Evolutionary conservation across 2,113 vertebrate genomes (phyloP), one percentile per base, ranked within the genome.

Genomic region (Aptenodytes patagonicus): DNA sequence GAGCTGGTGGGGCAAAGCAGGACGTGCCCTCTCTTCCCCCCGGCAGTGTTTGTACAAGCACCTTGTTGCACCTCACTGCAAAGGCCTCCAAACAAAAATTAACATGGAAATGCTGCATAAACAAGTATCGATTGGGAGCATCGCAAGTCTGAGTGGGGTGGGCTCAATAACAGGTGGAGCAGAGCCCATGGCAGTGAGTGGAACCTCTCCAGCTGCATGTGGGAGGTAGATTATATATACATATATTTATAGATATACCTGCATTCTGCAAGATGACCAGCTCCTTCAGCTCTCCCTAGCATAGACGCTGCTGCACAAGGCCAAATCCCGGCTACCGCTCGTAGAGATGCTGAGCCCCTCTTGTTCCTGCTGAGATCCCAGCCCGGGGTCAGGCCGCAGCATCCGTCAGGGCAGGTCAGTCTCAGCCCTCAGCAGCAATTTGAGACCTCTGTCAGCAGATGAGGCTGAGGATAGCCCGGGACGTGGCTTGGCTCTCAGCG

Each of bases 61-160:
- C 25, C 26, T 62, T 20, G 21, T 40, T 34, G 62, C 49, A 36
- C 28, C 87, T 78, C 58, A 0, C 60, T 18, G 47, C 3, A 16
- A 66, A 71, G 65, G 36, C 81, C 55, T 26, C 42, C 60, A 9
- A 61, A 55, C 17, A 11, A 38, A 87, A 70, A 61, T 28, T 4
- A 40, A 16, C 8, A 0, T 2, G 58, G 57, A 69, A 60, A 62
- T 29, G 77, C 28, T 57, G 36, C 11, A 13, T 19, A 7, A 80
- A 68, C n/a, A 55, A 18, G 26, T 26, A 19, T 20, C 0, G 0
- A 12, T 1, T 2, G 17, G 36, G 17, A 89, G 26, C 55, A 16
- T 3, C 0, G 0, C 1, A 1, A 54, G 60, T 1, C 11, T 19
- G 57, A 60, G 47, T 0, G 0, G 49, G 32, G 16, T 64, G 61